Percentiles rank a stretch among this genome's conserved stretches.
phyloP scores from a whole-genome alignment of 2,797 vertebrate genomes.

The Ctenochaetus hawaiiensis region DNA sequence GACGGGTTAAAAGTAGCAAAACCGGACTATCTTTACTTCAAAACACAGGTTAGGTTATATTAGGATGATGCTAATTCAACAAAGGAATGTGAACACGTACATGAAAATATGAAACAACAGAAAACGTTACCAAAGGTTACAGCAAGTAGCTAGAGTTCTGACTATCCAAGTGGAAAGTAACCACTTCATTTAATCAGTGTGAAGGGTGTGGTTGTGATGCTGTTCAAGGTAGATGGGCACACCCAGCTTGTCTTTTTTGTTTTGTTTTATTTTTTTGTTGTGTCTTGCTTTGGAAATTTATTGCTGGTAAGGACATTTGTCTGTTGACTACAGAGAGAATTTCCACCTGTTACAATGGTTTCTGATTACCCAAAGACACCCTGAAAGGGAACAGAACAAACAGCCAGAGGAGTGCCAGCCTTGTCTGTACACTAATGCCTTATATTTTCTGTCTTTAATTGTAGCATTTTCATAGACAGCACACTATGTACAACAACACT shows the following conservation, averaged over 20 bases:
- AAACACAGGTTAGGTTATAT: slow-evolving; percentile 2
- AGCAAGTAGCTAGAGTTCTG: background rate
- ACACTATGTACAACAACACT: too few species aligned
- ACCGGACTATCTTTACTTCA: slow-evolving; percentile 34
- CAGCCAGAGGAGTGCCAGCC: background rate
- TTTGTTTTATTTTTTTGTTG: background rate
- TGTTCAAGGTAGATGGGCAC: background rate
- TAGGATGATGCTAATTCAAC: background rate
- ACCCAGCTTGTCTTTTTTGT: background rate
- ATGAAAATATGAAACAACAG: background rate
- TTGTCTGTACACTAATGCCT: background rate
- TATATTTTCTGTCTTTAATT: background rate
- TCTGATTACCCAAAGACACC: background rate
- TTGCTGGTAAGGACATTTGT: background rate
- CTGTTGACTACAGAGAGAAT: background rate
- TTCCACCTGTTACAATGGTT: background rate
- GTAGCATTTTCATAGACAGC: background rate
- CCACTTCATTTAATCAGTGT: background rate
- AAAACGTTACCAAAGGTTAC: background rate
- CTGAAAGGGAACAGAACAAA: background rate
- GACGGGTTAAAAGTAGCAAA: slow-evolving; percentile 60
- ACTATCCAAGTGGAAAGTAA: background rate
- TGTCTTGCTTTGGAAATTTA: background rate
- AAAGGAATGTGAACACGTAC: background rate
- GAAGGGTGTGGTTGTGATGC: slow-evolving; percentile 46